Evolutionary conservation across 2,888 invertebrate genomes (phyloP).

Genomic region (Phragmatobia fuliginosa): DNA sequence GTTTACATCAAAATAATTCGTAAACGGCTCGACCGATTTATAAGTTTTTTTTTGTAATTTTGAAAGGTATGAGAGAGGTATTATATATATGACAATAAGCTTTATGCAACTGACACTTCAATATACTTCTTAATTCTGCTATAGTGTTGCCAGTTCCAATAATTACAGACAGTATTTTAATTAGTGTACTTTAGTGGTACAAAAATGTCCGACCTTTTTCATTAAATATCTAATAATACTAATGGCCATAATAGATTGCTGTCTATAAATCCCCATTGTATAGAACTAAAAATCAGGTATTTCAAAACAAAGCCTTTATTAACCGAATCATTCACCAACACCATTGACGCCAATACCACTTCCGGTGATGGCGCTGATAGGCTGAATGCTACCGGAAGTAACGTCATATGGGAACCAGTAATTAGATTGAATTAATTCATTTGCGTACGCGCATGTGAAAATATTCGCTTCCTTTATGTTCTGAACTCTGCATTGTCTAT

Average conservation of each 20-base stretch:
- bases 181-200: background rate
- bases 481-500: slow-evolving; percentile 27
- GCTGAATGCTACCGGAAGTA: slow-evolving; percentile 71
- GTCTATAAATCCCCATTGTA: slow-evolving; percentile 2
- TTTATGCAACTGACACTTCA: too few species aligned
- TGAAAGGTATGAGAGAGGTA: too few species aligned
- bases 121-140: too few species aligned
- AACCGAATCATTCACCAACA: slow-evolving; percentile 32
- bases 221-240: background rate
- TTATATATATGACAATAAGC: too few species aligned
- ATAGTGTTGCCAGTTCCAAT: too few species aligned
- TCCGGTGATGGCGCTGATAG: slow-evolving; percentile 62
- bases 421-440: slow-evolving; percentile 76
- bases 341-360: slow-evolving; percentile 52
- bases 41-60: too few species aligned
- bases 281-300: slow-evolving; percentile 22
- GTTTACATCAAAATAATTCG: too few species aligned
- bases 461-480: slow-evolving; percentile 41
- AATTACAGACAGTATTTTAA: too few species aligned
- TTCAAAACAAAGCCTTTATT: slow-evolving; percentile 47
- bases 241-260: background rate
- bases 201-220: background rate
- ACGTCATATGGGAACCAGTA: slow-evolving; percentile 82
- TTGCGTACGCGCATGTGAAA: slow-evolving; percentile 51
- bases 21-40: too few species aligned